Conservation (phyloP, 2,888 invertebrate species). For the Alviniconcha strummeri region DNA sequence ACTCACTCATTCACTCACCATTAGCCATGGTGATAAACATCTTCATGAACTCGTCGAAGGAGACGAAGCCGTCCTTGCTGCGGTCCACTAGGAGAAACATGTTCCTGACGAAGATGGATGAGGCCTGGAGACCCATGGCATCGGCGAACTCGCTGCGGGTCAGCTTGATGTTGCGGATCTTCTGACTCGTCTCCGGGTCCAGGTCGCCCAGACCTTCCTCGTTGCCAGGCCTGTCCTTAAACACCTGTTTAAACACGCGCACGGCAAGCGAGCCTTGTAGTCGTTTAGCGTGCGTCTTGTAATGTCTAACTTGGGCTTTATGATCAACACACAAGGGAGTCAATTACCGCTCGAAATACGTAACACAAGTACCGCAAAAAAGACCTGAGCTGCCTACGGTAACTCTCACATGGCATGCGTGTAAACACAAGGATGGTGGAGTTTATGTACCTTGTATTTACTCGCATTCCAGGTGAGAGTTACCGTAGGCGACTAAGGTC, state of each 20-base stretch:
- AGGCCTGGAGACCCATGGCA: constrained; percentile 77
- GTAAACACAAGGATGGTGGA: no score
- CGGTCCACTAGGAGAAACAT: constrained; percentile 79
- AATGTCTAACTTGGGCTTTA: no score
- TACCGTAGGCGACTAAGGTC: no score
- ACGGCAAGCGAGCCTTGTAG: not conserved
- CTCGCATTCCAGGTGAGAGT: no score
- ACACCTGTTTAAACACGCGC: constrained; percentile 38
- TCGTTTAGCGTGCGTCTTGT: no score
- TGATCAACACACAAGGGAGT: no score
- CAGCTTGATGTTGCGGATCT: constrained; percentile 52
- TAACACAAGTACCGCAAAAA: no score
- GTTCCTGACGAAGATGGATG: constrained; percentile 77
- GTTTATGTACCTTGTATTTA: no score
- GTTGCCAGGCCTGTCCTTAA: constrained; percentile 35
- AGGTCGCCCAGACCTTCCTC: constrained; percentile 40
- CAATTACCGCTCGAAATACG: no score
- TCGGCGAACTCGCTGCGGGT: constrained; percentile 78
- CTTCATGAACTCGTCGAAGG: constrained; percentile 79
- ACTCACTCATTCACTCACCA: constrained; percentile 61
- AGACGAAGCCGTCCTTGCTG: constrained; percentile 79
- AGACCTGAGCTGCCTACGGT: no score
- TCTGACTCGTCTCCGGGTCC: constrained; percentile 41
- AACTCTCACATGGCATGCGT: no score
- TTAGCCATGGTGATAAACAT: constrained; percentile 78